Conservation (phyloP, 2,113 vertebrate genomes). For the Eulacestoma nigropectus region DNA sequence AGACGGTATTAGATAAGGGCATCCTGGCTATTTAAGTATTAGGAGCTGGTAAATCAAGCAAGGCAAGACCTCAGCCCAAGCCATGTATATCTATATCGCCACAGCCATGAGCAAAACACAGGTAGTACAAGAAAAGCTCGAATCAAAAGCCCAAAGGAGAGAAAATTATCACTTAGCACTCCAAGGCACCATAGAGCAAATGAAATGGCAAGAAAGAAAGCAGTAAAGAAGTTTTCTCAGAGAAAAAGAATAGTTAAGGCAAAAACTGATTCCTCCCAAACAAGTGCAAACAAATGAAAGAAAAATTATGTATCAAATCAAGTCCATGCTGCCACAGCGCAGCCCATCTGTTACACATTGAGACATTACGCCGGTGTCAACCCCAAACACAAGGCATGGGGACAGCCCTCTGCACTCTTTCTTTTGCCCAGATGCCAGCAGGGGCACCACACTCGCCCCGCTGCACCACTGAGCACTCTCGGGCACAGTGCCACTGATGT, state of each 20-base stretch:
- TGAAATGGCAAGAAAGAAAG: background rate
- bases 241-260: background rate
- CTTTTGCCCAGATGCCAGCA: background rate
- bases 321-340: accelerated
- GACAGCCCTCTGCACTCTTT: background rate
- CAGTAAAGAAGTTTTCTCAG: background rate
- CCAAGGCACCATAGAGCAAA: background rate
- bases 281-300: background rate
- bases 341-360: background rate
- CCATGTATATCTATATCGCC: background rate
- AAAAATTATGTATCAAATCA: background rate
- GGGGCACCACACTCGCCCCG: accelerated
- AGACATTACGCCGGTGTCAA: accelerated
- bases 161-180: background rate
- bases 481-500: background rate
- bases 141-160: background rate
- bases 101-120: background rate
- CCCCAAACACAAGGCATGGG: background rate
- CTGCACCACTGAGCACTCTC: background rate
- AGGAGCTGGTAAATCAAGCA: background rate
- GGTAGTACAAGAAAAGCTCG: background rate
- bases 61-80: background rate
- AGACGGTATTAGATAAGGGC: background rate
- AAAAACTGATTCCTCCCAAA: background rate
- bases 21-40: background rate